Base-by-base conservation (phyloP, 2,888 invertebrate genomes). In the Microplitis manilae region DNA sequence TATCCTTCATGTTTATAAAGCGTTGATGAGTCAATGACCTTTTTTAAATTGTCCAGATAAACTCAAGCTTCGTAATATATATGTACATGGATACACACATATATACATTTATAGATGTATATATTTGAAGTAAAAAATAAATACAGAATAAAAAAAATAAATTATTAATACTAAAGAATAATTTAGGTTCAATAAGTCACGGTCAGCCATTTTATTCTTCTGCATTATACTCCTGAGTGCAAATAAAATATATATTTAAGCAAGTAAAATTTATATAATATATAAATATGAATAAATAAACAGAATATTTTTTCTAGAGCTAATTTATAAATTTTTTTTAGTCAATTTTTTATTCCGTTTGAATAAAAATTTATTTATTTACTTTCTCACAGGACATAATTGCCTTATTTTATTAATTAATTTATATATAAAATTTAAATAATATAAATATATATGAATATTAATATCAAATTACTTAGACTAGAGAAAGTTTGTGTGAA, bases 11-110 rank as follows among this genome's bases (percentile, higher is more conserved):
- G 50, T 50, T 2, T 50, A 13, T 50, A 13, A 9, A 41, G 2
- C 50, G 13, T 30, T 30, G 30, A 50, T 50, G 50, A 50, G 50
- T 50, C 50, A 50, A 50, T 50, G 50, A 50, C 50, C 50, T 50
- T 50, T 50, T 50, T 50, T 50, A 50, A 50, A 50, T 50, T 50
- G 50, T 50, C 50, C 50, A 50, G 50, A 50, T 50, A 50, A 50
- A 8, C 50, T 8, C 13, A 30, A 30, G 30, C 30, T 30, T 30
- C 30, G 30, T 30, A 2, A 30, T 30, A 2, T 30, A 30, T 30
- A 30, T 30, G 4, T 30, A 30, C 30, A 30, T 30, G 2, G 30
- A 30, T 30, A 4, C 30, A 4, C 30, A 30, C 30, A 30, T 30
- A 4, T 30, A 30, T 30, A 30, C 20, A 20, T 50, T 13, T 13